Conservation (phyloP, 2,113 vertebrate genomes). For the Dinomys branickii region DNA sequence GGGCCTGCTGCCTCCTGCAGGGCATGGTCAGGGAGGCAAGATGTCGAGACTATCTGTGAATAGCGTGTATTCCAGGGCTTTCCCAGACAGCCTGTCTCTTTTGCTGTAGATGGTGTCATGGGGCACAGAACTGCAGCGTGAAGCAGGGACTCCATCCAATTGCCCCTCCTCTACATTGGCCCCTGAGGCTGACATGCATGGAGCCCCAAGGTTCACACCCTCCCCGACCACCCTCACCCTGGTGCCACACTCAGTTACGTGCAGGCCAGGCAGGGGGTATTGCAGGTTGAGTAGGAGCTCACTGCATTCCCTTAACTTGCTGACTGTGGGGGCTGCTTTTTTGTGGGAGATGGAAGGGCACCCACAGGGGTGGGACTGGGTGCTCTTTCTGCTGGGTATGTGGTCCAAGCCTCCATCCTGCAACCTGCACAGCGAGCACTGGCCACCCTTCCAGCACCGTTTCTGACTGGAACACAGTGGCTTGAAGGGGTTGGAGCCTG, state of each 20-base stretch:
- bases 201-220: too few relatives aligned
- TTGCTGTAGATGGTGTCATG: too few relatives aligned
- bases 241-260: not conserved
- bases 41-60: not conserved
- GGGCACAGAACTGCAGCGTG: too few relatives aligned
- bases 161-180: not conserved
- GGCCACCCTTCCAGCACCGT: not conserved
- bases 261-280: not conserved
- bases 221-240: not conserved
- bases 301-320: not conserved
- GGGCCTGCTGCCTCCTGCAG: not conserved
- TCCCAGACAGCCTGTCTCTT: not conserved
- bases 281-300: not conserved
- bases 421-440: not conserved
- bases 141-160: not conserved
- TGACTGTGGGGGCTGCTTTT: not conserved
- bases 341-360: not conserved
- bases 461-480: not conserved
- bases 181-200: not conserved
- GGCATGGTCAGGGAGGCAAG: not conserved
- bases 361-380: too few relatives aligned
- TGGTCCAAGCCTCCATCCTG: too few relatives aligned
- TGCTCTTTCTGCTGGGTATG: not conserved
- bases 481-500: not conserved
- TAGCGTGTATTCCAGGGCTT: not conserved